Evolutionary conservation across 2,797 vertebrate species (phyloP).

Genomic region (Enteromius viviparus): DNA sequence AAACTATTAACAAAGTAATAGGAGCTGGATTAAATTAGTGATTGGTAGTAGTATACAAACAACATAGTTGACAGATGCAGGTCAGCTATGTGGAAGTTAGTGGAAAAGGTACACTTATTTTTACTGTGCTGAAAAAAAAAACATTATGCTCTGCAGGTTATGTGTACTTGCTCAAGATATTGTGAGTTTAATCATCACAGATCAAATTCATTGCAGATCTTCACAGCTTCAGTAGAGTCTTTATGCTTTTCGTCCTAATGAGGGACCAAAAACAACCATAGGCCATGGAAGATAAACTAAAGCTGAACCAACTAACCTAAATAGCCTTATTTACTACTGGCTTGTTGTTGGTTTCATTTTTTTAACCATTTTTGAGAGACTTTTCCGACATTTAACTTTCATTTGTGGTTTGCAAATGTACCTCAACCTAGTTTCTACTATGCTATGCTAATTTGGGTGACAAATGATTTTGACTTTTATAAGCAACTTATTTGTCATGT

Average conservation of each 20-base stretch:
- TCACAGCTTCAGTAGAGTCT: not conserved
- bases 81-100: not conserved
- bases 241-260: not conserved
- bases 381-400: not conserved
- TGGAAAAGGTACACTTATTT: not conserved
- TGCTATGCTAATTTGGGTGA: not conserved
- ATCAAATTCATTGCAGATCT: not conserved
- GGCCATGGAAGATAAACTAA: not conserved
- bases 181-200: not conserved
- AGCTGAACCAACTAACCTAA: not conserved
- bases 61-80: not conserved
- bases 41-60: not conserved
- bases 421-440: not conserved
- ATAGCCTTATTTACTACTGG: not conserved
- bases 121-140: not conserved
- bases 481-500: not conserved
- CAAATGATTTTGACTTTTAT: not conserved
- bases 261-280: not conserved
- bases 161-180: not conserved
- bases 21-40: not conserved
- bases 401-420: not conserved
- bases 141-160: not conserved
- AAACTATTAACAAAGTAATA: not conserved
- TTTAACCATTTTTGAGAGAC: not conserved
- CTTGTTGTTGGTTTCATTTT: constrained; percentile 1